Conservation (phyloP, 2,113 vertebrate species). For the Oriolus oriolus region DNA sequence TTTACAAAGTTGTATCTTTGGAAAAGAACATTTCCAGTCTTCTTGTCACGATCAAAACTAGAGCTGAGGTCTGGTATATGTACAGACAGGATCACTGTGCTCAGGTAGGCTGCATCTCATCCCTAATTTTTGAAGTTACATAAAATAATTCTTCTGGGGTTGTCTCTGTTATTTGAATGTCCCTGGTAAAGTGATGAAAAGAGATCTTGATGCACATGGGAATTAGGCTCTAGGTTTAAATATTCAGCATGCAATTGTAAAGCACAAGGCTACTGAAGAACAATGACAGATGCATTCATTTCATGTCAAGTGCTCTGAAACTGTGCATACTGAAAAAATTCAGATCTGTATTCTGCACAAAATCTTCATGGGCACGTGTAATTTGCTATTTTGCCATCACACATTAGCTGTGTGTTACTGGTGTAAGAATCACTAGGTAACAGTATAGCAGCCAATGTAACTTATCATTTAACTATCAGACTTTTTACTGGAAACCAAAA, state of each 20-base stretch:
- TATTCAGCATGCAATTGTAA: neutral
- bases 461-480: neutral
- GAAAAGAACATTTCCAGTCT: neutral
- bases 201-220: neutral
- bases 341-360: neutral
- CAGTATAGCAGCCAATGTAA: neutral
- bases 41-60: neutral
- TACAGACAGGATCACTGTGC: neutral
- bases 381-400: neutral
- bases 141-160: neutral
- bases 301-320: neutral
- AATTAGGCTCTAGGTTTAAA: neutral
- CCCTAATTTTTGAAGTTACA: neutral
- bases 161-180: neutral
- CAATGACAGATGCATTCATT: neutral
- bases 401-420: neutral
- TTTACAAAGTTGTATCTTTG: neutral
- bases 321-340: neutral
- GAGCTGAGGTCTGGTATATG: neutral
- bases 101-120: neutral
- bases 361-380: neutral
- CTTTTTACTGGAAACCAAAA: conserved; percentile 18
- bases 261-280: neutral
- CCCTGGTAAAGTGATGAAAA: neutral
- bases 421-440: neutral